Conservation (phyloP, 2,797 vertebrate genomes). For the Brotula barbata region DNA sequence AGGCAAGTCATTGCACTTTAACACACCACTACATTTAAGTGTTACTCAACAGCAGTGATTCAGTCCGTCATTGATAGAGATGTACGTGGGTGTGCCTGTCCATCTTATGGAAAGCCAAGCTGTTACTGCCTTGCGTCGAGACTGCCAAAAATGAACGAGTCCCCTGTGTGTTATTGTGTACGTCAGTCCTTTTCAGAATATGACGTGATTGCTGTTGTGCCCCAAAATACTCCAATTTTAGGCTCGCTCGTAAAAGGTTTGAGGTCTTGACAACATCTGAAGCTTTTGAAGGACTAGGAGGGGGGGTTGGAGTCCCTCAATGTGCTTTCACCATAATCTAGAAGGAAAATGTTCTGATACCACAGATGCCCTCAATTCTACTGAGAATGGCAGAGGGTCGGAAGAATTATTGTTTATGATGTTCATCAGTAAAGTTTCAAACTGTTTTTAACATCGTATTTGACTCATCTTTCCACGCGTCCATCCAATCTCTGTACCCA, state of each 20-base stretch:
- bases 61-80: slow-evolving; percentile 10
- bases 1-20: slow-evolving; percentile 22
- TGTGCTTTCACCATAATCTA: too few species aligned
- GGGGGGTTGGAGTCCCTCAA: too few species aligned
- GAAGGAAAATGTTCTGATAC: too few species aligned
- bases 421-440: too few species aligned
- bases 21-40: slow-evolving; percentile 29
- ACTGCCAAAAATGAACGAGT: slow-evolving; percentile 46
- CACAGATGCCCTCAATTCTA: too few species aligned
- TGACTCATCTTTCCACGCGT: too few species aligned
- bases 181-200: slow-evolving; percentile 58
- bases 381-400: too few species aligned
- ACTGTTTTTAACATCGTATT: too few species aligned
- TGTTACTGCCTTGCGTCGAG: slow-evolving; percentile 36
- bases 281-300: slow-evolving; percentile 3
- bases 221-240: slow-evolving; percentile 60
- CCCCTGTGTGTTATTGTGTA: slow-evolving; percentile 44
- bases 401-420: too few species aligned
- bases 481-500: too few species aligned
- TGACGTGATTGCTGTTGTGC: slow-evolving; percentile 39
- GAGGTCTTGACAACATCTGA: slow-evolving; percentile 19
- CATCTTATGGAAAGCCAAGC: slow-evolving; percentile 30
- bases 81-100: neutral
- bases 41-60: slow-evolving; percentile 27
- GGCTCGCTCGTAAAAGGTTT: slow-evolving; percentile 31